Evolutionary conservation across 92 coral and sea anemone genomes (phyloP).

Genomic region (Hydrozoanthus gracilis): DNA sequence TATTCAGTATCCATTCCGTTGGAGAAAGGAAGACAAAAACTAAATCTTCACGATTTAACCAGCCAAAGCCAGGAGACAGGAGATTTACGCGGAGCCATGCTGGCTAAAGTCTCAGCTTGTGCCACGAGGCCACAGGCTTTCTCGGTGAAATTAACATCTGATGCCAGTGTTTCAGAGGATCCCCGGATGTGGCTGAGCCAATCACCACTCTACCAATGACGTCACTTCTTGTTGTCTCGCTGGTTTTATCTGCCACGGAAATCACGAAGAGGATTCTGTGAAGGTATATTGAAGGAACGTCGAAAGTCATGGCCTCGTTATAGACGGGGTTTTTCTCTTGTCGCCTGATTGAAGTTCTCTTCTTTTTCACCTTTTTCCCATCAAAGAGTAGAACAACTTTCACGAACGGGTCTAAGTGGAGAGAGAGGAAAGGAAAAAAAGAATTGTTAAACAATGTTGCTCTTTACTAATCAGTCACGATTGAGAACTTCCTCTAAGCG

Average conservation of each 20-base stretch:
- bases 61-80: no score
- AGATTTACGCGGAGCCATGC: no score
- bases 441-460: background rate
- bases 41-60: no score
- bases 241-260: constrained; percentile 90
- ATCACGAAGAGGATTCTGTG: constrained; percentile 88
- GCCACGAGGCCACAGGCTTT: constrained; percentile 97
- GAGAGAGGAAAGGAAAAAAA: background rate
- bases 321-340: constrained; percentile 93
- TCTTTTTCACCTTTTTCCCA: constrained; percentile 91
- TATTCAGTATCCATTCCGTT: no score
- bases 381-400: constrained; percentile 94
- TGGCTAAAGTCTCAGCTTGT: constrained; percentile 69
- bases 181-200: constrained; percentile 91
- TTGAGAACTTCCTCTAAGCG: no score
- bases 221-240: constrained; percentile 81
- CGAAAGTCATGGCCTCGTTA: constrained; percentile 96
- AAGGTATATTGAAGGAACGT: constrained; percentile 84
- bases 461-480: no score
- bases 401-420: constrained; percentile 83
- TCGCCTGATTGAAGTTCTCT: constrained; percentile 85
- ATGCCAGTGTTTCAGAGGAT: constrained; percentile 95
- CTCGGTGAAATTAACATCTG: constrained; percentile 95
- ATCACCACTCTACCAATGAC: constrained; percentile 98
- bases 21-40: no score